phyloP scores from a whole-genome alignment of 2,113 vertebrate species.

The Coreoperca whiteheadi region DNA sequence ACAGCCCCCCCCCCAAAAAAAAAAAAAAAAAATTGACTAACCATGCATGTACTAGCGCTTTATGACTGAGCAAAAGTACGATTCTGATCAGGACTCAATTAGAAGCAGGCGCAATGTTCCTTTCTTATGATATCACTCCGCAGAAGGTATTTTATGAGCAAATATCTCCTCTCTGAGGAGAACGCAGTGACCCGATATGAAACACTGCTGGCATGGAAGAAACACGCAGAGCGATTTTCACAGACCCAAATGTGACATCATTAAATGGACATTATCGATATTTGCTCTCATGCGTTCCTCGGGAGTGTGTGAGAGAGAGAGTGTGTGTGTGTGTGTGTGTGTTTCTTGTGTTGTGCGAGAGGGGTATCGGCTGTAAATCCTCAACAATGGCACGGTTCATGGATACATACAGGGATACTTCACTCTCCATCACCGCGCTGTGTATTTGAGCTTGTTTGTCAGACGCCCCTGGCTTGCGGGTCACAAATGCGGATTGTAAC shows the following conservation, averaged over 20 bases:
- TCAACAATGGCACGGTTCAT: constrained; percentile 35
- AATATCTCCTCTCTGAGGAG: constrained; percentile 4
- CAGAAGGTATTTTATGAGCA: no score
- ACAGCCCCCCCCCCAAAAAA: no score
- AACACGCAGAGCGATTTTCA: constrained; percentile 14
- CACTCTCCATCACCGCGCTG: constrained; percentile 27
- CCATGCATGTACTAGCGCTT: neutral
- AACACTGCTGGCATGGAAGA: constrained; percentile 11
- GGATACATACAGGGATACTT: constrained; percentile 34
- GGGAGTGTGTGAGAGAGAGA: neutral
- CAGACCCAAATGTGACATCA: constrained; percentile 29
- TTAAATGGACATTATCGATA: constrained; percentile 40
- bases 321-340: neutral
- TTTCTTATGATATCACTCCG: neutral
- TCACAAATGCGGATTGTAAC: constrained; percentile 50
- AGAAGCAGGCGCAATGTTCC: constrained; percentile 29
- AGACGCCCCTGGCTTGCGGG: constrained; percentile 43
- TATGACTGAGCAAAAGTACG: constrained; percentile 6
- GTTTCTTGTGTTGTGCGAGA: neutral
- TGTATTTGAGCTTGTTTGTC: constrained; percentile 63
- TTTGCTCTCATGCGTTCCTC: neutral
- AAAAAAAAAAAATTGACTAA: constrained; percentile 50
- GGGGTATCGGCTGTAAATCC: constrained; percentile 31
- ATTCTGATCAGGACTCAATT: constrained; percentile 35
- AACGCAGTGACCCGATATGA: constrained; percentile 18